phyloP scores from a whole-genome alignment of 37 sponge, comb jelly and placozoan species.

The Mnemiopsis leidyi region DNA sequence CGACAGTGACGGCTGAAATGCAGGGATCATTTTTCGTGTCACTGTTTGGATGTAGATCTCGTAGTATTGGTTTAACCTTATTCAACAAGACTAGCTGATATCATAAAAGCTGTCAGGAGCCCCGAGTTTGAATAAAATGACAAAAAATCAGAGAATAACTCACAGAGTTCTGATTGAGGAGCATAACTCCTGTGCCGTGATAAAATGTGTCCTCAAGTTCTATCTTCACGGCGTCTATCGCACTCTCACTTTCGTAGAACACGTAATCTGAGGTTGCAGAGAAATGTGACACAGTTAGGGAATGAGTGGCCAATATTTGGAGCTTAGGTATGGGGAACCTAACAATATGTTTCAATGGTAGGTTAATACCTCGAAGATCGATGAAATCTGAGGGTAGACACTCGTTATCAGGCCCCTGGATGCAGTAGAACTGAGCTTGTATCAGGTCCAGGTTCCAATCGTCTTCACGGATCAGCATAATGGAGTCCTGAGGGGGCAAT shows the following conservation, averaged over 20 bases:
- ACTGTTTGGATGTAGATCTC: too few relatives aligned
- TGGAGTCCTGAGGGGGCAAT: slow-evolving; percentile 7
- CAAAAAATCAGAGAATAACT: not conserved
- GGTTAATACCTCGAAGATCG: not conserved
- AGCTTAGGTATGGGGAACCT: too few relatives aligned
- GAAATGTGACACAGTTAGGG: too few relatives aligned
- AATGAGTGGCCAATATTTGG: too few relatives aligned
- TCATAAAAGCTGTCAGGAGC: too few relatives aligned
- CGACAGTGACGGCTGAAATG: slow-evolving; percentile 22
- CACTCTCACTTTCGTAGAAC: slow-evolving; percentile 48
- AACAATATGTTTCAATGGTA: too few relatives aligned
- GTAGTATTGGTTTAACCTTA: too few relatives aligned
- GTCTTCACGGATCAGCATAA: not conserved
- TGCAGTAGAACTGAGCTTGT: slow-evolving; percentile 49
- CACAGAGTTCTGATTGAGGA: not conserved
- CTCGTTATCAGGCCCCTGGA: slow-evolving; percentile 35
- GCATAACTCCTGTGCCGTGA: slow-evolving; percentile 28
- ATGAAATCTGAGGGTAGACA: not conserved
- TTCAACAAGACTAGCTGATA: too few relatives aligned
- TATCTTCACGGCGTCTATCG: slow-evolving; percentile 21
- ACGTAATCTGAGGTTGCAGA: slow-evolving; percentile 29
- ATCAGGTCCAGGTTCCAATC: slow-evolving; percentile 30
- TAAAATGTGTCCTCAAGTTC: slow-evolving; percentile 1
- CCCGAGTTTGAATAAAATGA: not conserved
- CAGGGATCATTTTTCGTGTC: too few relatives aligned